Evolutionary conservation across 2,888 invertebrate species (phyloP).

Genomic region (Lithophane ornitopus): DNA sequence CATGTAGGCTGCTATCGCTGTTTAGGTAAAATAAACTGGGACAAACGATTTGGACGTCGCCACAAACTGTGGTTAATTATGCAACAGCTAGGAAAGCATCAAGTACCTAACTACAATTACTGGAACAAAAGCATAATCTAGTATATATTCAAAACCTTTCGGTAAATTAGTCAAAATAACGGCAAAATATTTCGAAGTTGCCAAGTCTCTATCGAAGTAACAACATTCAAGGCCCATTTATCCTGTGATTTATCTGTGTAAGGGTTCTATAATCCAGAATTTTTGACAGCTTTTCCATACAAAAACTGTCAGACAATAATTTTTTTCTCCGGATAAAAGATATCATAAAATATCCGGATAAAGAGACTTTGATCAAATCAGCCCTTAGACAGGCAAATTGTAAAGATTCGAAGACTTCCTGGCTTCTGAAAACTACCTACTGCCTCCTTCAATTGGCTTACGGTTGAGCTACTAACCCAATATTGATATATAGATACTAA

Average conservation of each 20-base stretch:
- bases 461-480: neutral
- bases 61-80: neutral
- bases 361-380: too few relatives aligned
- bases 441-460: neutral
- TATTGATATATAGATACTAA: neutral
- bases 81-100: neutral
- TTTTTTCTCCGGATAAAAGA: too few relatives aligned
- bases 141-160: neutral
- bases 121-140: neutral
- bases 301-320: too few relatives aligned
- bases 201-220: neutral
- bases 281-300: too few relatives aligned
- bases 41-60: neutral
- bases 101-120: neutral
- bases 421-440: neutral
- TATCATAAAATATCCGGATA: too few relatives aligned
- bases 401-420: neutral
- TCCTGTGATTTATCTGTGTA: neutral
- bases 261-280: too few relatives aligned
- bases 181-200: neutral
- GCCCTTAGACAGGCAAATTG: too few relatives aligned
- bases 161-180: neutral
- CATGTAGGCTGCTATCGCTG: neutral
- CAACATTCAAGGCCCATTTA: neutral
- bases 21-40: neutral